These are phyloP conservation scores for Acrocera orbiculus DNA, from an alignment of 2,888 invertebrate genomes.

Conservation along the genomic window DNA sequence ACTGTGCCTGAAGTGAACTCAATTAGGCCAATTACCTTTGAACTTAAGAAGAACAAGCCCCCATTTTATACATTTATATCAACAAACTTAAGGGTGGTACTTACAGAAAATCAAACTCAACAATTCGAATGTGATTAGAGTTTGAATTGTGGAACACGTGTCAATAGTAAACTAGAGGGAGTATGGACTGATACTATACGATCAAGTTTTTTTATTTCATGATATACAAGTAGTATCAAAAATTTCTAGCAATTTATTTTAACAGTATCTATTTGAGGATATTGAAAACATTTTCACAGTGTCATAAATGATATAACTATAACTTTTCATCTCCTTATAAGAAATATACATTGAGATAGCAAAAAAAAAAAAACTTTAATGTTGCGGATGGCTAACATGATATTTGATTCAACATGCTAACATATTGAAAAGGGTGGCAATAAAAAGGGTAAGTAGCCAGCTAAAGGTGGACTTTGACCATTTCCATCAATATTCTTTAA, in stretches of 20 bases:
- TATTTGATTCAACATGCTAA: conserved; percentile 13
- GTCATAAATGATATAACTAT: not conserved
- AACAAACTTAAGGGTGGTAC: not conserved
- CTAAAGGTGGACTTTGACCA: too few species aligned
- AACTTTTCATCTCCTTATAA: not conserved
- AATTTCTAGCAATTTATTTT: conserved; percentile 4
- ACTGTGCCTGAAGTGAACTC: conserved; percentile 7
- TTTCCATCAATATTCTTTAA: too few species aligned
- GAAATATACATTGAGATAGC: conserved; percentile 10
- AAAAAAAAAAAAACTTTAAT: too few species aligned
- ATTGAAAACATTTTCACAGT: conserved; percentile 1
- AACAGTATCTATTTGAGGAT: conserved; percentile 5
- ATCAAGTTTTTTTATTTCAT: conserved; percentile 2
- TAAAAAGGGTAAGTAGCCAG: too few species aligned
- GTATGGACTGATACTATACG: not conserved
- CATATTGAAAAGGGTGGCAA: too few species aligned
- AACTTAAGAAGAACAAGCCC: conserved; percentile 6
- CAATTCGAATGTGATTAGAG: conserved; percentile 8
- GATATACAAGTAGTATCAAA: conserved; percentile 3
- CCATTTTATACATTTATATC: not conserved
- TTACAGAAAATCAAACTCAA: conserved; percentile 2
- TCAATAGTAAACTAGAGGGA: not conserved
- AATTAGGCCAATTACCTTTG: conserved; percentile 13
- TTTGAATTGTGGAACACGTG: conserved; percentile 10
- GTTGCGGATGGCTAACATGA: conserved; percentile 11